Base-by-base conservation (phyloP, 2,113 vertebrate genomes). In the Lepus timidus region DNA sequence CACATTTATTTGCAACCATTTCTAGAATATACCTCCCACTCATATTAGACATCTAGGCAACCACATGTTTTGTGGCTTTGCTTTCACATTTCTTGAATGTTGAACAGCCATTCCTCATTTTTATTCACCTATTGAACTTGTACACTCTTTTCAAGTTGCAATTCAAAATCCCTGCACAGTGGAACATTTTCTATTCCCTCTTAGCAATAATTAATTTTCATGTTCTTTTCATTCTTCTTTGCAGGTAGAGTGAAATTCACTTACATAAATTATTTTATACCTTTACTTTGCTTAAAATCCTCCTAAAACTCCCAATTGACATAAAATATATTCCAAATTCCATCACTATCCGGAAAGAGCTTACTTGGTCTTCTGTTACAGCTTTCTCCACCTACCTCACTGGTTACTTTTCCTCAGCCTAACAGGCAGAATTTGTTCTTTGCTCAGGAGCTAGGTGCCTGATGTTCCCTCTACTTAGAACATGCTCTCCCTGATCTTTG, bases 51-150 rank as follows among this genome's bases (percentile, higher is more conserved):
- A 85, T 81, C n/a, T 73, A 81, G 51, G 81, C 19, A 92, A 58
- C 16, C 20, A 68, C 33, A 58, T 36, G 33, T 3, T 68, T 94
- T 78, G 19, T 76, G 82, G 2, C 16, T 96, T 89, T 84, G 25
- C 39, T 79, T 90, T 75, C 13, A 84, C 29, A 25, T 61, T 67
- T 91, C n/a, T 91, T 95, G 58, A 70, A 68, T 84, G 64, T 39
- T n/a, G 8, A 89, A 76, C 64, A 44, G 31, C 2, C 2, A 25
- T 92, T 90, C 31, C 36, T 68, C 20, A 17, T n/a, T 68, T 90
- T 85, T 64, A 85, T 91, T 78, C 33, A 78, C 25, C 39, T 29
- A 44, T 16, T 25, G 10, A 94, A 64, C 13, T 1, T 36, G 84
- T 68, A 78, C 2, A 64, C 9, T 0, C 62, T 51, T n/a, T 92